Conservation (phyloP, 2,797 vertebrate species). For the Macrochelys suwanniensis region DNA sequence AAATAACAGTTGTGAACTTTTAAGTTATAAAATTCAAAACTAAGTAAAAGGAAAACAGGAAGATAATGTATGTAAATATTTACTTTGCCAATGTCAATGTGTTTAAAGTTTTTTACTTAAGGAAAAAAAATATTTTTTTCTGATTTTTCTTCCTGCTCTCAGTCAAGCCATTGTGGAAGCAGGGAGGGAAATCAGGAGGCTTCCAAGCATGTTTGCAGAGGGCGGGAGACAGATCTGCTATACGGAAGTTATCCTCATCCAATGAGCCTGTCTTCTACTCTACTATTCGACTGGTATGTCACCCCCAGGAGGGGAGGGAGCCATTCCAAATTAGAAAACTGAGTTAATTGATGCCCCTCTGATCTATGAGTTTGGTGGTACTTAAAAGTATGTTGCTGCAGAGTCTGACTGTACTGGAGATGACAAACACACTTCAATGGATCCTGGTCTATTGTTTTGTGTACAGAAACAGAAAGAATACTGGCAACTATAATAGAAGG, state of each 20-base stretch:
- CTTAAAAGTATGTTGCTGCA: background rate
- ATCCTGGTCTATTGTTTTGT: background rate
- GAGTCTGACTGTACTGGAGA: background rate
- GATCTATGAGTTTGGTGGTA: background rate
- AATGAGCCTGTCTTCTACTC: background rate
- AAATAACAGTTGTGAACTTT: background rate
- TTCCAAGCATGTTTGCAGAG: accelerated
- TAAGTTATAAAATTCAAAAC: background rate
- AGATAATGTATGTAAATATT: background rate
- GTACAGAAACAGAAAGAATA: background rate
- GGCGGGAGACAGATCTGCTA: background rate
- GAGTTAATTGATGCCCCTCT: background rate
- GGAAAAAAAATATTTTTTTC: accelerated
- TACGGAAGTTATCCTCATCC: background rate
- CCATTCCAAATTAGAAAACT: background rate
- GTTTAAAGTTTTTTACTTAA: background rate
- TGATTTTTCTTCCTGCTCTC: background rate
- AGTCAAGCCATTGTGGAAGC: background rate
- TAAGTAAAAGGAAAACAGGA: background rate
- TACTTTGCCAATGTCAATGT: background rate
- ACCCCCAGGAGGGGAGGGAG: background rate
- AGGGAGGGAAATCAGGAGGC: accelerated
- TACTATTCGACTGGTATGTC: background rate
- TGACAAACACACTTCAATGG: background rate
- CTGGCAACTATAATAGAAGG: background rate